Base-by-base conservation (phyloP, 2,888 invertebrate genomes). In the Minunthozetes semirufus region DNA sequence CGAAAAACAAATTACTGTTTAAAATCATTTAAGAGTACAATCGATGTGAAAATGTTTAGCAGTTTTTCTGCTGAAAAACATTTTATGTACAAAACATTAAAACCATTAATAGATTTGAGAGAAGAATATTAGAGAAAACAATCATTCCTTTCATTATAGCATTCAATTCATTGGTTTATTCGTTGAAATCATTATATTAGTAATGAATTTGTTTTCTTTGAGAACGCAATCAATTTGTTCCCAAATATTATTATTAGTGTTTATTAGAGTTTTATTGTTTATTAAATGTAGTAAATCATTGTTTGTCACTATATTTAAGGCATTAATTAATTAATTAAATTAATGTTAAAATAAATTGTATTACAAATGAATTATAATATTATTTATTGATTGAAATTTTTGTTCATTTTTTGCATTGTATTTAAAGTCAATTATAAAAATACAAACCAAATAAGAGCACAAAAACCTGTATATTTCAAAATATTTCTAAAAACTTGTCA, bases 31-130 rank as follows among this genome's bases (percentile, higher is more conserved):
- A 6, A 68, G 42, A 68, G 68, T 68, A 68, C 68, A 68, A 68
- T 68, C n/a, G 46, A 33, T 42, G 68, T 68, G 19, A 38, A 42
- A 68, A 68, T 22, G 19, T 42, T 42, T n/a, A 33, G 19, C 33
- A 33, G 33, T 17, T 61, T 61, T 53, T 59, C 29, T 42, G 38
- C 66, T 68, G 15, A 68, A 22, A 61, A 29, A 29, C 33, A 29
- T n/a, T 33, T 68, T 22, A 68, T 68, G 68, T 68, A 68, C 38
- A 68, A 68, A 6, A 68, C 22, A 22, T 22, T 68, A 68, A 68
- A 6, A 68, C 22, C 42, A 42, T 68, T 68, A 42, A 68, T 33
- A n/a, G 17, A 63, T 33, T 17, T 13, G 17, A 27, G 3, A n/a
- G 63, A 9, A 9, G 27, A 42, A 46, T 4, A n/a, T 68, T 63